Percentiles rank a stretch among this genome's conserved stretches.
Evolutionary conservation across 2,113 vertebrate species (phyloP).

Genomic region (Sorex fumeus): DNA sequence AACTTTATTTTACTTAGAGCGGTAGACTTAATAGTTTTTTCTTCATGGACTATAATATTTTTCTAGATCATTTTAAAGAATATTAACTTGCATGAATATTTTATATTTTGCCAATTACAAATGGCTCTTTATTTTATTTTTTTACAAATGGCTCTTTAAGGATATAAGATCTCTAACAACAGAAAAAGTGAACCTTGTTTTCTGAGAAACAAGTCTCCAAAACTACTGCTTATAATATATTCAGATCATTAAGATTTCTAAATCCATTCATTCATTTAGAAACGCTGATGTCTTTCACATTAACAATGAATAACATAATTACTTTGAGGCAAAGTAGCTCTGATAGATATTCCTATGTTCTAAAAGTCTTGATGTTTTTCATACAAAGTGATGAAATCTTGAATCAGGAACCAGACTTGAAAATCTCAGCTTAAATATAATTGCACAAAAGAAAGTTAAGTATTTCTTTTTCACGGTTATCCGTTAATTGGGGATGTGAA

Average conservation of each 20-base stretch:
- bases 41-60: background rate
- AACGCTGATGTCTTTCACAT: background rate
- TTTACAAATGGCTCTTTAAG: constrained; percentile 7
- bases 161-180: constrained; percentile 33
- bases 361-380: background rate
- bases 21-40: background rate
- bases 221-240: constrained; percentile 17
- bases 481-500: background rate
- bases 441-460: constrained; percentile 5
- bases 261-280: background rate
- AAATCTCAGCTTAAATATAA: constrained; percentile 13
- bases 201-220: background rate
- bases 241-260: constrained; percentile 14
- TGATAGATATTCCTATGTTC: background rate
- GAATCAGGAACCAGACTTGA: constrained; percentile 5
- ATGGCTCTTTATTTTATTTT: background rate
- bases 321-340: background rate
- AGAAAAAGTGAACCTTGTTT: constrained; percentile 44
- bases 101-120: background rate
- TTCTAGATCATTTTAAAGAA: constrained; percentile 30
- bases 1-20: background rate
- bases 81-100: background rate
- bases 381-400: constrained; percentile 51
- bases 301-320: constrained; percentile 1
- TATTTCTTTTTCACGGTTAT: constrained; percentile 26